phyloP scores from a whole-genome alignment of 2,797 vertebrate species.

The Sebastolobus altivelis region DNA sequence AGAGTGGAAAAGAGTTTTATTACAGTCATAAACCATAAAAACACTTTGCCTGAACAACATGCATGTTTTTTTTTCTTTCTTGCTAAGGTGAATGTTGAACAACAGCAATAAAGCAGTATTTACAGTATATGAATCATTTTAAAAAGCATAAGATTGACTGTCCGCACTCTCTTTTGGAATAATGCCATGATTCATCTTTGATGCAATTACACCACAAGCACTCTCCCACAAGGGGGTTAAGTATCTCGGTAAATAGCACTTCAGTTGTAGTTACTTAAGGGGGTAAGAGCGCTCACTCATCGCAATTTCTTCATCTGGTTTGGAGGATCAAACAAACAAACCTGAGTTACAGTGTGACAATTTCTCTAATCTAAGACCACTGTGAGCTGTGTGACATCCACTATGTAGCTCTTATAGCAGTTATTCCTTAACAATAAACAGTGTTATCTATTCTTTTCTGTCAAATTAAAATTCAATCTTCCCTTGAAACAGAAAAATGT shows the following conservation, averaged over 20 bases:
- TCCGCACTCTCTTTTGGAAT: background rate
- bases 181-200: conserved; percentile 17
- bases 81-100: background rate
- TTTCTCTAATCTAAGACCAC: background rate
- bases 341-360: background rate
- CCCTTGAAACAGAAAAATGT: background rate
- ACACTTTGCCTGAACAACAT: background rate
- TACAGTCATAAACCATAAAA: background rate
- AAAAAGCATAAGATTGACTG: conserved; percentile 2
- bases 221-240: conserved; percentile 14
- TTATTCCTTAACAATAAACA: background rate
- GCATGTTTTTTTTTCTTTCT: background rate
- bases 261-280: background rate
- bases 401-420: background rate
- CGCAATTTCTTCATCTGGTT: conserved; percentile 7
- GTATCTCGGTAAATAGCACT: conserved; percentile 19
- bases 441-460: background rate
- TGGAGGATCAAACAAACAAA: conserved; percentile 8
- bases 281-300: background rate
- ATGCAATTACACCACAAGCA: conserved; percentile 25
- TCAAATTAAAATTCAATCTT: background rate
- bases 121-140: conserved; percentile 17
- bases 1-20: conserved; percentile 34
- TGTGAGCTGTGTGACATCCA: background rate
- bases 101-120: conserved; percentile 13